These are phyloP conservation scores for Panthera tigris DNA, from an alignment of 2,113 vertebrate species.

Conservation along the genomic window DNA sequence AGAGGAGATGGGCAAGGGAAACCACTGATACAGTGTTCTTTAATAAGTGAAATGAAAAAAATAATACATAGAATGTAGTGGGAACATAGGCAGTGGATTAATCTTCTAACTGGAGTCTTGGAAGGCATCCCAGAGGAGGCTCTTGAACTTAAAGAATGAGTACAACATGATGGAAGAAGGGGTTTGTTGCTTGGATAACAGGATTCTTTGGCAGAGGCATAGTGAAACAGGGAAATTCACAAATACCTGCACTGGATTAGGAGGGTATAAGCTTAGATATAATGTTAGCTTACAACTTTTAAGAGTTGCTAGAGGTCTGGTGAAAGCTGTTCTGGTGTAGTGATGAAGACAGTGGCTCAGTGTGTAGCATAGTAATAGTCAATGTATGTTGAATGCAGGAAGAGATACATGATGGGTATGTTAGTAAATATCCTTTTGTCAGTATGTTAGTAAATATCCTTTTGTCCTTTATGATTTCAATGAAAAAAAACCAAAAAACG, in stretches of 20 bases:
- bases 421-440: background rate
- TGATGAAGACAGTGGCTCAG: background rate
- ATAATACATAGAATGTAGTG: background rate
- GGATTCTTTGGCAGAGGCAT: background rate
- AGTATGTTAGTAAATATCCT: background rate
- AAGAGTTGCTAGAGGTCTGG: background rate
- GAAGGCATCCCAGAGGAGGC: background rate
- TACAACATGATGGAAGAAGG: background rate
- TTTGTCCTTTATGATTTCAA: background rate
- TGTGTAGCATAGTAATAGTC: background rate
- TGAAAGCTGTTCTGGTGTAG: background rate
- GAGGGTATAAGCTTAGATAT: background rate
- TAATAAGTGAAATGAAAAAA: background rate
- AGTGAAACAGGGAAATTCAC: slow-evolving; percentile 15
- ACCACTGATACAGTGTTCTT: background rate
- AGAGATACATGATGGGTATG: background rate
- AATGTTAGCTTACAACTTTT: slow-evolving; percentile 1
- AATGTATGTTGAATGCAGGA: background rate
- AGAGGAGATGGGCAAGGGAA: background rate
- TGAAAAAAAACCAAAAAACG: background rate
- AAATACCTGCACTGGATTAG: background rate
- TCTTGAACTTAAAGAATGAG: background rate
- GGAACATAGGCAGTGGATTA: background rate
- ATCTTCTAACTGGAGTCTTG: background rate
- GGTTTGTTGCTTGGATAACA: background rate